These are phyloP conservation scores for Yoshiicerus persimilis DNA, from an alignment of 1,140 invertebrate species.

Conservation along the genomic window DNA sequence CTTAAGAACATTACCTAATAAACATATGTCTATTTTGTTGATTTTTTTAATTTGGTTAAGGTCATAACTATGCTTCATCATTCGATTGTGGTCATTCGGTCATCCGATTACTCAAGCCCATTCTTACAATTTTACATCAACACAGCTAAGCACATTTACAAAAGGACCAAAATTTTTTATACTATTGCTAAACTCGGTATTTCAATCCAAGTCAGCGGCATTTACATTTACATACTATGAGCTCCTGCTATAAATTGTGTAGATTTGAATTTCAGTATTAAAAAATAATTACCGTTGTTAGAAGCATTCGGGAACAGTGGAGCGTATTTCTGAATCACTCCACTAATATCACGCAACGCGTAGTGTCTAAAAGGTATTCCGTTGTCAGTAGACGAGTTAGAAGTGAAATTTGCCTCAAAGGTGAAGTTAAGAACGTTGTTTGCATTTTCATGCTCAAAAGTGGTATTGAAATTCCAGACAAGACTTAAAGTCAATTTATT, in stretches of 20 bases:
- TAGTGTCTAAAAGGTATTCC: neutral
- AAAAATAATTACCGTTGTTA: neutral
- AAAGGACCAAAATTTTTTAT: neutral
- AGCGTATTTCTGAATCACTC: neutral
- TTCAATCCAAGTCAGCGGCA: neutral
- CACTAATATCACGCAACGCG: neutral
- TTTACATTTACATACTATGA: neutral
- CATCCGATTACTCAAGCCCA: too few relatives aligned
- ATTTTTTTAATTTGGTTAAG: too few relatives aligned
- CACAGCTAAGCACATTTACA: too few relatives aligned
- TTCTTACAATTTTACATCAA: too few relatives aligned
- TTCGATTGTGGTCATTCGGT: too few relatives aligned
- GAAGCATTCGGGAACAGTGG: neutral
- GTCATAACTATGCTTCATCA: too few relatives aligned
- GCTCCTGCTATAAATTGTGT: too few relatives aligned
- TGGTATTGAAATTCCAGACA: neutral
- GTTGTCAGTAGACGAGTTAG: neutral
- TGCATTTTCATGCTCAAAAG: neutral
- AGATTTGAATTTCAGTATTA: too few relatives aligned
- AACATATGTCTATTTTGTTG: too few relatives aligned
- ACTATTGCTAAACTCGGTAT: neutral
- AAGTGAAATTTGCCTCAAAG: neutral
- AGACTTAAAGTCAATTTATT: neutral
- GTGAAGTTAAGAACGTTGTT: neutral
- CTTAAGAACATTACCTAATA: too few relatives aligned